Evolutionary conservation across 2,888 invertebrate species (phyloP), one percentile per base, ranked within the genome.

Genomic region (Plagodis dolabraria): DNA sequence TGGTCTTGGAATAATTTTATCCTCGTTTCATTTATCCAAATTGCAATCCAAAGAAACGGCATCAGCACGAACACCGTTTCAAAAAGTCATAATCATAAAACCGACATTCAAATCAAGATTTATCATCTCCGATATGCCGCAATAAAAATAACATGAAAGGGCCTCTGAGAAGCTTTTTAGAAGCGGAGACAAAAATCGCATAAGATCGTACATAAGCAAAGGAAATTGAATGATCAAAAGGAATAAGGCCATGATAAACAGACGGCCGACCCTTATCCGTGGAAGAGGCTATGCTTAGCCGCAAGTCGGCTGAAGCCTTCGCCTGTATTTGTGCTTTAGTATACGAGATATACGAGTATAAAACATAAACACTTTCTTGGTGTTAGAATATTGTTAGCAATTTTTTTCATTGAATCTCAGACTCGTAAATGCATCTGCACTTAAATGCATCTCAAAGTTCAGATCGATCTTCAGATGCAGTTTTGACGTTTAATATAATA

Each of bases 151-250:
- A 67, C 54, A 58, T 59, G 53, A 63, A 67, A 62, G 48, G 48
- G 35, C 47, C 42, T 52, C 57, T 40, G 10, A 10, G 40, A 40
- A 40, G 9, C 40, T 40, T 40, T 40, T 61, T 52, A 52, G 57
- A 45, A 45, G 55, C 52, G 53, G 49, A 62, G 57, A 60, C 51
- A 54, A 64, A 60, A 63, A 60, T 60, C 53, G 50, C 52, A 55
- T 60, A 52, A 51, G 51, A 55, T 54, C 54, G 47, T 58, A 56
- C 47, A 64, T 60, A 64, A 60, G 58, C 46, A 58, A 54, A 52
- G 61, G 62, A 67, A 69, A 70, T 69, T 69, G 67, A 70, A 69
- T 67, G 66, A 66, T 70, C 70, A 69, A 70, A 68, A 66, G 69
- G 57, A 66, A 61, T 61, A 61, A 61, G 52, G 59, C 62, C 54